A percentile compares a stretch with the other conserved stretches of the same genome.
These are phyloP conservation scores for Drosophila prosaltans DNA, from an alignment of 1,140 invertebrate species.

Conservation along the genomic window DNA sequence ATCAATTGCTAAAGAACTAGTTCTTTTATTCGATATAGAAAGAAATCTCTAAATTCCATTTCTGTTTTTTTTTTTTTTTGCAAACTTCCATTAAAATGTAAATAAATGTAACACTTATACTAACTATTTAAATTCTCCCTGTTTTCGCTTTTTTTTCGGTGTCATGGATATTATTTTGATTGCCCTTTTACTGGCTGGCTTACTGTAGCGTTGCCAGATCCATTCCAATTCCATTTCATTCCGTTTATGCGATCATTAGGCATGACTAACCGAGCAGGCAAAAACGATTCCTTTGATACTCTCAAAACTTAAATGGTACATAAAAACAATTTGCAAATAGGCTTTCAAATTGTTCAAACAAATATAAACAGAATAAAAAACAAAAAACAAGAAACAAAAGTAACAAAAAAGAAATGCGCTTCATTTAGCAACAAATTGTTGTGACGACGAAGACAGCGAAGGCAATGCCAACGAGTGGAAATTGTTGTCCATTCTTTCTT, in stretches of 20 bases:
- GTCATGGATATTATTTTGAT: no score
- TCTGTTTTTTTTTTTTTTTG: no score
- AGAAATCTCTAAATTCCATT: no score
- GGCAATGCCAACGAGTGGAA: conserved; percentile 28
- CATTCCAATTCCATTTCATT: background rate
- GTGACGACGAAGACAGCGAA: conserved; percentile 57
- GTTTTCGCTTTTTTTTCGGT: no score
- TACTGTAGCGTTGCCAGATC: background rate
- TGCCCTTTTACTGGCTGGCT: background rate
- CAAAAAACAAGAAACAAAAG: conserved; percentile 23
- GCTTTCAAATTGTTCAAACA: conserved; percentile 49
- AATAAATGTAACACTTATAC: no score
- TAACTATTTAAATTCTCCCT: no score
- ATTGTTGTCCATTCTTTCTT: conserved; percentile 35
- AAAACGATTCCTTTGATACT: conserved; percentile 3
- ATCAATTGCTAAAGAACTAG: no score
- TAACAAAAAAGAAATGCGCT: conserved; percentile 57
- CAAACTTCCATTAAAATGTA: no score
- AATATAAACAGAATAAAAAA: conserved; percentile 35
- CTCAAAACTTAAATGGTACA: conserved; percentile 24
- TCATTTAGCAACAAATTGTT: conserved; percentile 78
- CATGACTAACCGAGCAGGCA: conserved; percentile 22
- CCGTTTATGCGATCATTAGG: background rate
- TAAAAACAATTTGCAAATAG: conserved; percentile 63
- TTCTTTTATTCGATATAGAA: no score